phyloP scores from a whole-genome alignment of 2,797 vertebrate species.

The Falco concolor region DNA sequence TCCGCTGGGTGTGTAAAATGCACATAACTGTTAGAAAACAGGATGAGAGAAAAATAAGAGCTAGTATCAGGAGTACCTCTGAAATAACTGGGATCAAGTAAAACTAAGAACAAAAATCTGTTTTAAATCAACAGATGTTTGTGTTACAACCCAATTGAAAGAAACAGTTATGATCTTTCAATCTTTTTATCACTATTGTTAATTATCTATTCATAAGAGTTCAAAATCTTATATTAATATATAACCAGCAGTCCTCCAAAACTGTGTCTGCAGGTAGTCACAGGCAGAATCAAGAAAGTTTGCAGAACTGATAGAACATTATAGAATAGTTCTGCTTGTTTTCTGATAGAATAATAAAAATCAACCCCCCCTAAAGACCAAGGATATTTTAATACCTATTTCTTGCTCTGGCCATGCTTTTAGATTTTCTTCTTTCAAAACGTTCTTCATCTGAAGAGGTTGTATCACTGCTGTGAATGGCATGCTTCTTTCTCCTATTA shows the following conservation, averaged over 20 bases:
- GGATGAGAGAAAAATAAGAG: neutral
- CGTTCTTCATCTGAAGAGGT: constrained; percentile 98
- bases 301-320: neutral
- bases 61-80: neutral
- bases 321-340: neutral
- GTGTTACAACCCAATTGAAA: neutral
- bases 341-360: neutral
- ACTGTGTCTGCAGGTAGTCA: neutral
- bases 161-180: neutral
- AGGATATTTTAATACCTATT: constrained; percentile 81
- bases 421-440: constrained; percentile 96
- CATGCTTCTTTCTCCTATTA: constrained; percentile 94
- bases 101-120: neutral
- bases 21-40: neutral
- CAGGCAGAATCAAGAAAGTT: neutral
- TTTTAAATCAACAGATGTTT: neutral
- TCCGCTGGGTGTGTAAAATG: fast-evolving
- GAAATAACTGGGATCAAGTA: neutral
- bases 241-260: neutral
- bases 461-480: constrained; percentile 99
- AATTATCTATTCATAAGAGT: neutral
- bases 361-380: neutral
- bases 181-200: neutral
- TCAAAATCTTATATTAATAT: neutral
- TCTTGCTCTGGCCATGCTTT: constrained; percentile 95